Evolutionary conservation across 2,797 vertebrate genomes (phyloP), one percentile per base, ranked within the genome.

Genomic region (Thalassophryne amazonica): DNA sequence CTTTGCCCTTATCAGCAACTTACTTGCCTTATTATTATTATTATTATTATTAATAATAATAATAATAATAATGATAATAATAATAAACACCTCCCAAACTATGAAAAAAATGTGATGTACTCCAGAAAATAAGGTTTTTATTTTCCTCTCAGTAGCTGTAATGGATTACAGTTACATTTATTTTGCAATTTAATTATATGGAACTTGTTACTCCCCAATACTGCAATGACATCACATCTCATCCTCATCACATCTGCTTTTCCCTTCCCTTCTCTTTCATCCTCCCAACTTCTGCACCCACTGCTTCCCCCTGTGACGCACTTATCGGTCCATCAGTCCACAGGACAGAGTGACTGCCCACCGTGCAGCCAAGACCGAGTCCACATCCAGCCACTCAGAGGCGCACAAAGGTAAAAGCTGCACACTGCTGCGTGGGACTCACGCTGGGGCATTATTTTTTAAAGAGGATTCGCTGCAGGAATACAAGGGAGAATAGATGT

Each of bases 311-410:
- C 12, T 13, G 9, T 1, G 15, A 47, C 31, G 43, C 57, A 55
- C 30, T 49, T 37, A 76, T 46, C 23, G 46, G 58, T 48, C 68
- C 50, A 57, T 59, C 4, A 41, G 56, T 51, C 57, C 40, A n/a
- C 49, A 4, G 67, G 57, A 56, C 59, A 27, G 28, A 57, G 40
- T 1, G 19, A 16, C 42, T 17, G 4, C 73, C 60, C 0, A 66
- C 76, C 32, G 53, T 37, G 59, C 30, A 28, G 60, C 35, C 39
- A 22, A 64, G 41, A 56, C 57, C 7, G 2, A 34, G 39, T 71
- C 79, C 72, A 77, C 63, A 64, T 62, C 62, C 24, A 60, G 21
- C 42, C 10, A 59, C 76, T 71, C 42, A 3, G 60, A 32, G 8
- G 34, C 10, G 2, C 59, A 55, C 39, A 24, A 43, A 76, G 63